These are phyloP conservation scores for Lucifuga dentata DNA, from an alignment of 2,113 vertebrate genomes.

Conservation along the genomic window DNA sequence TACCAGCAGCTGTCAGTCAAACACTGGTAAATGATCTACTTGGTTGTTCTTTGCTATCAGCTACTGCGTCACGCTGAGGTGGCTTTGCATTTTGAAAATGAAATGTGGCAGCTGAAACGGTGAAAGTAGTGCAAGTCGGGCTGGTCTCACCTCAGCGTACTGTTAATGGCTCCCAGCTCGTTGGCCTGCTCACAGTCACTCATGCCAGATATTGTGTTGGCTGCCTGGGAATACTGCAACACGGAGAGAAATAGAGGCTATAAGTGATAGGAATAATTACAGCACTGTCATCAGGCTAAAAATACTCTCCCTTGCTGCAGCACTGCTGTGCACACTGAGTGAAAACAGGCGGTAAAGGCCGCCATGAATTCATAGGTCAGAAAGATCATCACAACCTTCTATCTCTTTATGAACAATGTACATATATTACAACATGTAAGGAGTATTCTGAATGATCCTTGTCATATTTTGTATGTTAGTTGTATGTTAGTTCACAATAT, in stretches of 20 bases:
- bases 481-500: too few relatives aligned
- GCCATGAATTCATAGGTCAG: too few relatives aligned
- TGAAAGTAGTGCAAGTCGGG: background rate
- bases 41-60: background rate
- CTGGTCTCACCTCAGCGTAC: slow-evolving; percentile 90
- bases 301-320: too few relatives aligned
- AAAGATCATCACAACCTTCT: too few relatives aligned
- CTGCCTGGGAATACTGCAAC: slow-evolving; percentile 86
- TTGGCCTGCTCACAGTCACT: slow-evolving; percentile 92
- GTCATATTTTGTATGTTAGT: too few relatives aligned
- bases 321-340: too few relatives aligned
- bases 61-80: background rate
- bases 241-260: background rate
- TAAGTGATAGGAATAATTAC: background rate
- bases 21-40: slow-evolving; percentile 12
- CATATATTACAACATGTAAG: too few relatives aligned
- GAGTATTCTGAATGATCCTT: too few relatives aligned
- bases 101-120: too few relatives aligned
- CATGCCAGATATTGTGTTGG: slow-evolving; percentile 82
- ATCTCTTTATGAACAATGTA: too few relatives aligned
- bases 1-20: background rate
- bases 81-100: background rate
- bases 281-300: background rate
- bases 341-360: too few relatives aligned
- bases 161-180: slow-evolving; percentile 94